Evolutionary conservation across 92 coral and sea anemone genomes (phyloP).

Genomic region (Phenganax subtilis): DNA sequence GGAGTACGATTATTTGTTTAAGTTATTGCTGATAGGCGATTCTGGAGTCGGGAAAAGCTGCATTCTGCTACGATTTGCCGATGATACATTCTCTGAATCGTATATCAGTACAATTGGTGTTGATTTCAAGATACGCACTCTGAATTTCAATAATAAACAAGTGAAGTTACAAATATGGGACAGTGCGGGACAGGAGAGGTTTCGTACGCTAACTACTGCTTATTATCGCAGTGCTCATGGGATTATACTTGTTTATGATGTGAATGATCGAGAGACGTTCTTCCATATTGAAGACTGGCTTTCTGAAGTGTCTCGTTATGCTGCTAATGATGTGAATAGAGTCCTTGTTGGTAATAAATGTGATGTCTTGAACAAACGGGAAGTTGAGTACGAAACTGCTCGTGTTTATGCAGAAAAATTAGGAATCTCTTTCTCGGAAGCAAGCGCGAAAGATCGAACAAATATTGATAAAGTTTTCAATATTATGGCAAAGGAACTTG

Average conservation of each 20-base stretch:
- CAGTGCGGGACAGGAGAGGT: slow-evolving; percentile 96
- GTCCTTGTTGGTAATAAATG: slow-evolving; percentile 94
- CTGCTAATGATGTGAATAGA: slow-evolving; percentile 78
- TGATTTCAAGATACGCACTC: slow-evolving; percentile 95
- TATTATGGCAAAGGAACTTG: slow-evolving; percentile 88
- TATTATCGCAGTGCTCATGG: slow-evolving; percentile 99
- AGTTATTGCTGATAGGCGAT: slow-evolving; percentile 86
- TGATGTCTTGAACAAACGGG: slow-evolving; percentile 68
- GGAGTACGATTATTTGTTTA: slow-evolving; percentile 91
- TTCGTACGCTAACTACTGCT: slow-evolving; percentile 91
- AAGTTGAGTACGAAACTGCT: slow-evolving; percentile 76
- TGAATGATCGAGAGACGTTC: slow-evolving; percentile 77
- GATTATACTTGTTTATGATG: slow-evolving; percentile 83
- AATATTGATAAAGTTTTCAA: slow-evolving; percentile 82
- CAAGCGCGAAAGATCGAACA: slow-evolving; percentile 94
- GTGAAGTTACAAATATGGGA: slow-evolving; percentile 96
- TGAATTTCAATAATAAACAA: slow-evolving; percentile 65
- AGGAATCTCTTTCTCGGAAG: slow-evolving; percentile 79
- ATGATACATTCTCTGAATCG: slow-evolving; percentile 85
- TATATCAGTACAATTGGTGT: slow-evolving; percentile 97
- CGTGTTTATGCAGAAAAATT: slow-evolving; percentile 73
- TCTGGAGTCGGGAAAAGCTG: slow-evolving; percentile 98
- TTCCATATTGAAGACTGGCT: slow-evolving; percentile 80
- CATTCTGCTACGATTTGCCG: slow-evolving; percentile 96
- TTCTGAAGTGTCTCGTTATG: slow-evolving; percentile 74